These are phyloP conservation scores for Chymomyza fuscimana DNA, from an alignment of 2,888 invertebrate genomes.

Conservation along the genomic window DNA sequence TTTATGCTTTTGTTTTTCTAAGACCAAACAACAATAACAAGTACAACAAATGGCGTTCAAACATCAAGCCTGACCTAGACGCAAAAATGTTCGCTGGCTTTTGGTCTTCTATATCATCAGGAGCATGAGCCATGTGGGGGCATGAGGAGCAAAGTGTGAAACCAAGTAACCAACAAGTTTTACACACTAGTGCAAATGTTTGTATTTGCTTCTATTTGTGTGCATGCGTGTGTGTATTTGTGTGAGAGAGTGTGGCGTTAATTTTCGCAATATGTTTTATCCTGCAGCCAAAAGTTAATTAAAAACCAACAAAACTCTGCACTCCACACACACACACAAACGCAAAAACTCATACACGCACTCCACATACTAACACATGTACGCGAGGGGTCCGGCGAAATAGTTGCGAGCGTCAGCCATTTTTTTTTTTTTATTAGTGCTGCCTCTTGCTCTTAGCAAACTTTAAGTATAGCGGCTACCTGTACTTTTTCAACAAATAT, in stretches of 20 bases:
- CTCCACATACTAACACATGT: slow-evolving; percentile 1
- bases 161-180: slow-evolving; percentile 41
- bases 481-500: slow-evolving; percentile 23
- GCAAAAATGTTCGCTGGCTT: slow-evolving; percentile 33
- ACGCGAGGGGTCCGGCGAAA: slow-evolving; percentile 34
- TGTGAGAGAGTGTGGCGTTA: slow-evolving; percentile 58
- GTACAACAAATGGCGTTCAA: slow-evolving; percentile 5
- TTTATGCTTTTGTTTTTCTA: slow-evolving; percentile 44
- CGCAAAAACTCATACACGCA: slow-evolving; percentile 18
- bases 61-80: slow-evolving; percentile 4
- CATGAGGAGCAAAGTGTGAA: slow-evolving; percentile 11
- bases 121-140: background rate
- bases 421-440: slow-evolving; percentile 36
- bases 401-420: slow-evolving; percentile 43
- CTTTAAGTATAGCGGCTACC: slow-evolving; percentile 25
- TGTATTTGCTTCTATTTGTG: slow-evolving; percentile 40
- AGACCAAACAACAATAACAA: slow-evolving; percentile 33
- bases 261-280: slow-evolving; percentile 78
- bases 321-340: slow-evolving; percentile 41
- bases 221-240: slow-evolving; percentile 28
- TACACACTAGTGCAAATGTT: slow-evolving; percentile 38
- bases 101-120: slow-evolving; percentile 24
- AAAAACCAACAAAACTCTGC: slow-evolving; percentile 79
- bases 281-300: slow-evolving; percentile 80
- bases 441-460: slow-evolving; percentile 6